Base-by-base conservation (phyloP, 1,140 invertebrate species). In the Cardiocondyla obscurior region DNA sequence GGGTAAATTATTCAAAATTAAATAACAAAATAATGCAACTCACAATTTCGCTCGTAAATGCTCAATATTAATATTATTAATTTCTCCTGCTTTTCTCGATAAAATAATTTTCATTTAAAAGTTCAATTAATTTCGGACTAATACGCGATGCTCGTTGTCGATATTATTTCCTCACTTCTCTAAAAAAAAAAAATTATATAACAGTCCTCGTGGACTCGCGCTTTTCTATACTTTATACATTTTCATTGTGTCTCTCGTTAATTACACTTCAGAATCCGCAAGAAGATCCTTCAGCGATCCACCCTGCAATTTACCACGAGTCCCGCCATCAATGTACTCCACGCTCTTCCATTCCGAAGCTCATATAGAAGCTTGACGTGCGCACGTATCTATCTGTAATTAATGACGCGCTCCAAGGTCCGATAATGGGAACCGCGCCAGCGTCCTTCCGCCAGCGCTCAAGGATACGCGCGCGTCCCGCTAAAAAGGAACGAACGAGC, bases 401-500 rank as follows among this genome's bases (percentile, higher is more conserved):
- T 76, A 76, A 76, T 46, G 55, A 76, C 16, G 46, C 39, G 28
- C 33, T 60, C 39, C 39, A 60, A 62, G 72, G 55, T 30, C n/a
- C 30, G 28, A 76, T 76, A 76, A 44, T 39, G 39, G 39, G 39
- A 14, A 62, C 62, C 19, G 51, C 70, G 30, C 42, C 57, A n/a
- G 39, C 39, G 30, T 60, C 72, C 30, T 76, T 46, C 42, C 55
- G 72, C 55, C 30, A 62, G n/a, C 42, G n/a, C 39, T 62, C 55
- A 46, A 62, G 72, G 72, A 76, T 74, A 74, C 53, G 28, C 36
- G 30, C n/a, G 57, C n/a, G 64, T 81, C 14, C 14, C 28, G 39
- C 25, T 42, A 70, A 86, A 62, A 77, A 77, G 36, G 16, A 67
- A 28, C 22, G 53, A n/a, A n/a, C n/a, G n/a, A n/a, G n/a, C n/a